A percentile compares a stretch with the other conserved stretches of the same genome.
Evolutionary conservation across 92 coral and sea anemone species (phyloP).

Genomic region (Palythoa caribaeorum): DNA sequence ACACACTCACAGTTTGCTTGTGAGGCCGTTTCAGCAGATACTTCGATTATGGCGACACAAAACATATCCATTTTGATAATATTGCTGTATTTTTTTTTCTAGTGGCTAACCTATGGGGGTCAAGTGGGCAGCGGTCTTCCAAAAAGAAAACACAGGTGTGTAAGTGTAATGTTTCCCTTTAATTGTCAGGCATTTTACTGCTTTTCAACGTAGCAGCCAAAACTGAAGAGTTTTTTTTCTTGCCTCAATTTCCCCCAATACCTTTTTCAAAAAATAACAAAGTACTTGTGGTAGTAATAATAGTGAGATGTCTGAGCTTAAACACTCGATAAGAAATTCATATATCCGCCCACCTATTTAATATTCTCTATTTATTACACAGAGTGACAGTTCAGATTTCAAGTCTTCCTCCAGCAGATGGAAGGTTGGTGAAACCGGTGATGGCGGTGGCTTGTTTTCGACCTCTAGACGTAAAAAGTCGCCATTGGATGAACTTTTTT

Average conservation of each 20-base stretch:
- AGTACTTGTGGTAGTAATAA: too few relatives aligned
- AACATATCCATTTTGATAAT: not conserved
- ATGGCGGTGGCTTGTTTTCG: slow-evolving; percentile 22
- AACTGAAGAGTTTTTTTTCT: too few relatives aligned
- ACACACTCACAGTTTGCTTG: too few relatives aligned
- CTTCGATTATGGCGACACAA: not conserved
- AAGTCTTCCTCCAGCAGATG: slow-evolving; percentile 18
- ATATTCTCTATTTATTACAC: not conserved
- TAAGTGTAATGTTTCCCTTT: not conserved
- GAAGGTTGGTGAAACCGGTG: not conserved
- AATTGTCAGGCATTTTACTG: not conserved
- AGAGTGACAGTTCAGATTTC: slow-evolving; percentile 28
- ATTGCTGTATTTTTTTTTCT: not conserved
- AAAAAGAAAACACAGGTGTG: slow-evolving; percentile 44
- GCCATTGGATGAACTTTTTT: slow-evolving; percentile 43
- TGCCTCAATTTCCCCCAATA: too few relatives aligned
- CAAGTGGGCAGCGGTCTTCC: slow-evolving; percentile 41
- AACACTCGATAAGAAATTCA: not conserved
- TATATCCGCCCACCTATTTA: not conserved
- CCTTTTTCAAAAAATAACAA: too few relatives aligned
- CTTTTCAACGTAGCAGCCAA: not conserved
- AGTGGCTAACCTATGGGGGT: slow-evolving; percentile 45
- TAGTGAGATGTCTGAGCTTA: too few relatives aligned
- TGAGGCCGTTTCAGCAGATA: not conserved
- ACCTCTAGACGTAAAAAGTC: slow-evolving; percentile 25